Base-by-base conservation (phyloP, 2,797 vertebrate genomes). In the Artibeus lituratus region DNA sequence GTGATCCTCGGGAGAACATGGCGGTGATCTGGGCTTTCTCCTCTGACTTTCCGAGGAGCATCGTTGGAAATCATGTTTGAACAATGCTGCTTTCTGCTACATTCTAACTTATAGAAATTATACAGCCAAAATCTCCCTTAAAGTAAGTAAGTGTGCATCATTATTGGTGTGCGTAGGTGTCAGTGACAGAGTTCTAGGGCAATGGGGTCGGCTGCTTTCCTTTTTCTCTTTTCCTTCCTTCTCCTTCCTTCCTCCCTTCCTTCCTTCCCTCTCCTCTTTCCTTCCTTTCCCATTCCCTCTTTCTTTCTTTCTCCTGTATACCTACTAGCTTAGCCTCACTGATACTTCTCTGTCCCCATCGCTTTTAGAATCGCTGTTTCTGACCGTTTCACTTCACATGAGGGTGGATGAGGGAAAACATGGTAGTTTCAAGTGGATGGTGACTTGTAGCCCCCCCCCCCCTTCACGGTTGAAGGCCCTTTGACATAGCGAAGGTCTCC, bases 71-170 rank as follows among this genome's bases (percentile, higher is more conserved):
- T 89, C 53, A 49, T 12, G 83, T 95, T 95, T 92, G 51, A 96
- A 26, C 83, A 87, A 88, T 81, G 22, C 14, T 8, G 12, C 55
- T 93, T 4, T 57, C 49, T 69, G n/a, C 8, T 14, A 85, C 26
- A 82, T 87, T 90, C 26, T 96, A 87, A 94, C 78, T 90, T 81
- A 94, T 92, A 92, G 96, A 96, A 95, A 90, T 91, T 73, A 80
- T 55, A 70, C 26, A 91, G 89, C 87, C 78, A 93, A 74, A 94
- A 78, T 90, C n/a, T 76, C 55, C 90, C 72, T 92, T 95, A 84
- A 76, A 76, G 65, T 95, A 76, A 76, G 65, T 95, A 86, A 96
- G 44, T 11, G 24, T 91, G 53, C 19, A 59, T 96, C 59, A 67
- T 96, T 91, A 87, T 74, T 82, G 53, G 49, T 65, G 19, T 65